These are phyloP conservation scores for Pachypsylla venusta DNA, from an alignment of 1,140 invertebrate genomes.

Conservation along the genomic window DNA sequence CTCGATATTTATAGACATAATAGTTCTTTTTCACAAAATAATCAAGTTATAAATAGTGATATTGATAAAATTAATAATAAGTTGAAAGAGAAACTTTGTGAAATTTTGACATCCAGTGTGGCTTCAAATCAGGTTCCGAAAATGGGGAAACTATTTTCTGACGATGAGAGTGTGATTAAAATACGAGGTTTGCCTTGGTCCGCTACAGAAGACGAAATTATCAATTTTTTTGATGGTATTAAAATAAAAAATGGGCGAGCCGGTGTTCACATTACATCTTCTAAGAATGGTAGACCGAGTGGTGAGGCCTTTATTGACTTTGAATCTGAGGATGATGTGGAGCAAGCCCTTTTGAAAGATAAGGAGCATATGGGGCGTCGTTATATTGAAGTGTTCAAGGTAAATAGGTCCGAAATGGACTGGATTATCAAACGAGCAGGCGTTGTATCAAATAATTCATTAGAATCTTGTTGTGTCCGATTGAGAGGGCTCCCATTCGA, in stretches of 20 bases:
- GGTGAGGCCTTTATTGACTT: conserved; percentile 88
- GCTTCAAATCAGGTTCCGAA: too few relatives aligned
- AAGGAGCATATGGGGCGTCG: conserved; percentile 81
- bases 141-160: neutral
- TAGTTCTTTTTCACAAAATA: too few relatives aligned
- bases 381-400: conserved; percentile 83
- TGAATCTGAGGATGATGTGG: conserved; percentile 59
- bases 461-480: conserved; percentile 48
- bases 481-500: conserved; percentile 80
- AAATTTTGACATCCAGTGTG: too few relatives aligned
- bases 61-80: too few relatives aligned
- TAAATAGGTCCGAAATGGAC: conserved; percentile 67
- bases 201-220: conserved; percentile 69
- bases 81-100: too few relatives aligned
- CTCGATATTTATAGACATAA: too few relatives aligned
- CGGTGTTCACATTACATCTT: conserved; percentile 76
- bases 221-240: conserved; percentile 59
- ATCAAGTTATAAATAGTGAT: too few relatives aligned
- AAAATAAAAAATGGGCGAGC: conserved; percentile 50
- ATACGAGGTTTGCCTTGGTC: conserved; percentile 76
- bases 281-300: conserved; percentile 72
- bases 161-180: neutral
- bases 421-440: conserved; percentile 62
- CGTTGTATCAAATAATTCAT: conserved; percentile 35
- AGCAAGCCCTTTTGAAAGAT: conserved; percentile 65